Evolutionary conservation across 1,140 invertebrate genomes (phyloP).

Genomic region (Ganaspis sp.): DNA sequence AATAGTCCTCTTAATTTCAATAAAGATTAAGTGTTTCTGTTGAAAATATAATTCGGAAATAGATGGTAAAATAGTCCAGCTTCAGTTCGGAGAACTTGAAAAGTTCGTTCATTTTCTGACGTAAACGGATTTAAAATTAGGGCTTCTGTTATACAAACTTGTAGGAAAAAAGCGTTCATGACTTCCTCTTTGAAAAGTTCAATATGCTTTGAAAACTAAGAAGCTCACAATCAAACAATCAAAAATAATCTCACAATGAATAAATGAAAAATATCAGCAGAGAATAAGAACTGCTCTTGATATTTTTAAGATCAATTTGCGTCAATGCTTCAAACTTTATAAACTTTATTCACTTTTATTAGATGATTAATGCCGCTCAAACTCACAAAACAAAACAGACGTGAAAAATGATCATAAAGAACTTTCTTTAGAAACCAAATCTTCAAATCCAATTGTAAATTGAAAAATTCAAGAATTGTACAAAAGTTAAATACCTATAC

Average conservation of each 20-base stretch:
- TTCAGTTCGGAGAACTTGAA: neutral
- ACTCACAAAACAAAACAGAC: neutral
- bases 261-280: neutral
- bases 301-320: constrained; percentile 18
- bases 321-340: constrained; percentile 1
- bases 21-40: too few relatives aligned
- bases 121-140: neutral
- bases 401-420: neutral
- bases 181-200: neutral
- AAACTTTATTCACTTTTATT: constrained; percentile 10
- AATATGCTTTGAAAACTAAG: neutral
- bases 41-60: neutral
- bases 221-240: neutral
- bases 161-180: neutral
- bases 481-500: too few relatives aligned
- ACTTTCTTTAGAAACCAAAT: neutral
- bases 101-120: constrained; percentile 11
- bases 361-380: neutral
- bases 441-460: too few relatives aligned
- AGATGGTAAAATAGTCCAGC: neutral
- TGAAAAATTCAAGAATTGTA: too few relatives aligned
- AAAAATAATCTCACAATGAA: neutral
- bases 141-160: neutral
- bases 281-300: neutral
- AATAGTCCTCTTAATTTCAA: too few relatives aligned